A percentile compares a stretch with the other conserved stretches of the same genome.
These are phyloP conservation scores for Sus scrofa DNA, from an alignment of 2,113 vertebrate genomes.

Conservation along the genomic window T2T-Sscrofa CM000825.6:44637501-44638000, in stretches of 20 bases:
- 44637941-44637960: neutral
- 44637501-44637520: neutral
- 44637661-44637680: neutral
- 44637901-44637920: neutral
- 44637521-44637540: neutral
- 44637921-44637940: neutral
- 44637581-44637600: no score
- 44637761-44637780: neutral
- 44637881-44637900: neutral
- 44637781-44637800: neutral
- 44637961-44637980: neutral
- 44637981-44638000: neutral
- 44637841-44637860: neutral
- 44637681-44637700: neutral
- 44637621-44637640: neutral
- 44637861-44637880: neutral
- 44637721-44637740: neutral
- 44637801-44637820: neutral
- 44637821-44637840: neutral
- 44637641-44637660: neutral
- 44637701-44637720: neutral
- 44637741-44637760: neutral
- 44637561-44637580: neutral
- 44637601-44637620: neutral
- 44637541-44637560: neutral